Base-by-base conservation (phyloP, 1,140 invertebrate genomes). In the Callitettix versicolor region DNA sequence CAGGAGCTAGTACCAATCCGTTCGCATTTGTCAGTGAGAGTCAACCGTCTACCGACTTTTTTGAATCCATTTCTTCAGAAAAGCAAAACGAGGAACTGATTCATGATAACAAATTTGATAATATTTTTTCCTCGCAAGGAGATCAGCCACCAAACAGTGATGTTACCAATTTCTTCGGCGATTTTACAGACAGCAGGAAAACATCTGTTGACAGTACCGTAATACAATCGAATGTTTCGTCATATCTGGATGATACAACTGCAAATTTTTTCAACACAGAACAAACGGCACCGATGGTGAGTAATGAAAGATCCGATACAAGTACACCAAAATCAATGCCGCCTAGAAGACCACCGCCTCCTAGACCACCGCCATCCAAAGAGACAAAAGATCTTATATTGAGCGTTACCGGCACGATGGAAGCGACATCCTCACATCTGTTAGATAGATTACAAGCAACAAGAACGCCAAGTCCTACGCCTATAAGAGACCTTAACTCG, bases 361-460 rank as follows among this genome's bases (percentile, higher is more conserved):
- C 76, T 15, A 72, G 76, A 30, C 76, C 78, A 15, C 77, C 79
- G 14, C 75, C 80, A 3, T 79, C 82, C 46, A 75, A 76, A 46
- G 83, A 87, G 65, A 91, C 88, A 0, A 86, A 91, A 75, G 85
- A 91, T 65, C 72, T 93, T 1, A 84, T 92, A 21, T 75, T 86
- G 44, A 87, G 84, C 12, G 88, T 93, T 0, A 91, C 89, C 20
- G 88, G 86, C 4, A 86, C 86, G 41, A 82, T 93, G 84, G 87
- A 92, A 65, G 86, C 88, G 22, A 88, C 87, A 0, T 91, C 87
- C 52, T 85, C 86, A 17, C 82, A 88, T 67, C 71, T 93, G 43
- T 65, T 91, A 36, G 85, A 90, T 58, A 80, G 88, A 42, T 78
- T 91, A 41, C 84, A 86, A 57, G 84, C 83, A 7, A 90, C 87